Conservation (phyloP, 2,113 vertebrate species). For the Eudorcas thomsonii region DNA sequence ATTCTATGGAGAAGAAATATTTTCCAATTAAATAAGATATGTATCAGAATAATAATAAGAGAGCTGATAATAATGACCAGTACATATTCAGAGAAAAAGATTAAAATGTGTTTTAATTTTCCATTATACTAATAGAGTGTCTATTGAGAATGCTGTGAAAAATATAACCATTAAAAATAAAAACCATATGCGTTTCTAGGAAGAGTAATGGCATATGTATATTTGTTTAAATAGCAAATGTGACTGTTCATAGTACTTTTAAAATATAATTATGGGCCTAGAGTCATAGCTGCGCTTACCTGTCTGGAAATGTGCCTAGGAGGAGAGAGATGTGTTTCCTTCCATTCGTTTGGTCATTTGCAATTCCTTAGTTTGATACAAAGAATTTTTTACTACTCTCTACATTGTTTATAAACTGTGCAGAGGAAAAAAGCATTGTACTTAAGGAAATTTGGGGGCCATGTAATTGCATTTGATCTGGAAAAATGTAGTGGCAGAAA, state of each 20-base stretch:
- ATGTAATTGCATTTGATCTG: neutral
- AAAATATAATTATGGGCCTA: neutral
- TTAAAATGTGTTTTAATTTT: neutral
- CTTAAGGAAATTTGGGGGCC: neutral
- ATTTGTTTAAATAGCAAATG: neutral
- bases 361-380: neutral
- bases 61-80: neutral
- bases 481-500: neutral
- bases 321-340: neutral
- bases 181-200: neutral
- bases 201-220: neutral
- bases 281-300: neutral
- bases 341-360: neutral
- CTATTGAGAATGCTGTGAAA: neutral
- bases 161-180: neutral
- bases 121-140: neutral
- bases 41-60: neutral
- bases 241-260: neutral
- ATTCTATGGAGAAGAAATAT: neutral
- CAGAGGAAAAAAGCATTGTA: neutral
- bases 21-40: neutral
- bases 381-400: neutral
- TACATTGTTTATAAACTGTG: neutral
- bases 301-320: neutral
- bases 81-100: neutral